Evolutionary conservation across 1,140 invertebrate species (phyloP).

Genomic region (Babylonia areolata): DNA sequence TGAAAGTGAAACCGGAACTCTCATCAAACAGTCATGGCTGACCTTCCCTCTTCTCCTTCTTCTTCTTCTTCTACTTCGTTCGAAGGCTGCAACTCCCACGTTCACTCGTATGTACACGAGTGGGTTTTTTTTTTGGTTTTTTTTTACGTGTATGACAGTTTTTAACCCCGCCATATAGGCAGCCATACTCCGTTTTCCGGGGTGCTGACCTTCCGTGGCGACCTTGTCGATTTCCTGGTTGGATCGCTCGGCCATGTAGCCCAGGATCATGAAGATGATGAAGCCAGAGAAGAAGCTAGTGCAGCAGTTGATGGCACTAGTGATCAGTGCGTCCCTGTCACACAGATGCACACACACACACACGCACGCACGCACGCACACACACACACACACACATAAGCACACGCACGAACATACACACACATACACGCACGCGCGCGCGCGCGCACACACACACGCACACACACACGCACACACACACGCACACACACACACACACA

Average conservation of each 20-base stretch:
- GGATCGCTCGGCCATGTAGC: constrained; percentile 80
- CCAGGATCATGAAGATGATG: constrained; percentile 94
- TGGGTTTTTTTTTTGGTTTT: too few species aligned
- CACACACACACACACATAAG: background rate
- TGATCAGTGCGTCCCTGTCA: constrained; percentile 94
- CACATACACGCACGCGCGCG: constrained; percentile 7
- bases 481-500: background rate
- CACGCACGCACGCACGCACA: constrained; percentile 1
- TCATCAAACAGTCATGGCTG: too few species aligned
- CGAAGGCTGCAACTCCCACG: too few species aligned
- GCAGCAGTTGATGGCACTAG: constrained; percentile 94
- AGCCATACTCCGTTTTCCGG: too few species aligned
- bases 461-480: constrained; percentile 14
- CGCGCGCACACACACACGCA: constrained; percentile 18
- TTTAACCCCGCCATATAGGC: too few species aligned
- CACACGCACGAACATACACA: background rate
- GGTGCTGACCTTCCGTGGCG: constrained; percentile 87
- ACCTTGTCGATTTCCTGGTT: constrained; percentile 88
- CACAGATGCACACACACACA: background rate
- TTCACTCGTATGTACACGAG: too few species aligned
- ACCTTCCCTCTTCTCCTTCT: too few species aligned
- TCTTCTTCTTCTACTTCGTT: too few species aligned
- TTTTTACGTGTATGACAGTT: too few species aligned
- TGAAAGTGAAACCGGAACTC: too few species aligned
- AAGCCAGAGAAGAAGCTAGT: constrained; percentile 98